Conservation (phyloP, 2,888 invertebrate species). For the Euzophera pinguis region DNA sequence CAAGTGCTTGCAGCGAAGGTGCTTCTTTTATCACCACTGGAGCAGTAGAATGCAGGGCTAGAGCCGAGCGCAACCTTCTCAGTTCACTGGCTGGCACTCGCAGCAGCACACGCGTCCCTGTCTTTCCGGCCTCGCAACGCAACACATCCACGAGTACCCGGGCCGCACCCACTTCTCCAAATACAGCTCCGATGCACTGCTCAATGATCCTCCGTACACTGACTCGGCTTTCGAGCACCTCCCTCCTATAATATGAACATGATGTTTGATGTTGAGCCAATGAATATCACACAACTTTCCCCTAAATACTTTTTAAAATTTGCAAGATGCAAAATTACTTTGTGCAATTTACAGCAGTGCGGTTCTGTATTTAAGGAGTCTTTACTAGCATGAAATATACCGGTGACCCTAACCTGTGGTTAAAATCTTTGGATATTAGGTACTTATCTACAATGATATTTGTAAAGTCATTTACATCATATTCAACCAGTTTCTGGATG, state of each 20-base stretch:
- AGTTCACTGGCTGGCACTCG: conserved; percentile 66
- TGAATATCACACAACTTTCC: too few relatives aligned
- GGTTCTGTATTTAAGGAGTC: too few relatives aligned
- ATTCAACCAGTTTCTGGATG: too few relatives aligned
- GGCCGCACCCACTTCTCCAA: conserved; percentile 37
- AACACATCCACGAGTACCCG: conserved; percentile 41
- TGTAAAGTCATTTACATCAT: too few relatives aligned
- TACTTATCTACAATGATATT: too few relatives aligned
- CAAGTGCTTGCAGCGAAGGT: conserved; percentile 35
- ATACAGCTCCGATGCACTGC: conserved; percentile 28
- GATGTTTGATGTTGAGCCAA: too few relatives aligned
- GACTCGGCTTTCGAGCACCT: conserved; percentile 24
- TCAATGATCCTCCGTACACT: conserved; percentile 31
- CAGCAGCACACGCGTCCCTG: conserved; percentile 46
- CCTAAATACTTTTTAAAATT: too few relatives aligned
- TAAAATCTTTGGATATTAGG: too few relatives aligned
- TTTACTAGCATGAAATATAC: too few relatives aligned
- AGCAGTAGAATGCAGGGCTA: conserved; percentile 26
- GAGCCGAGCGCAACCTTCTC: conserved; percentile 33
- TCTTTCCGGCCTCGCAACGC: conserved; percentile 20
- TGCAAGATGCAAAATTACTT: too few relatives aligned
- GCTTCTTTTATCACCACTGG: conserved; percentile 27
- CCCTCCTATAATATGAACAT: conserved; percentile 21
- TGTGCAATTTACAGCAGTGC: too few relatives aligned
- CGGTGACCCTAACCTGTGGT: too few relatives aligned